Percentiles rank a stretch among this genome's conserved stretches.
phyloP scores from a whole-genome alignment of 2,888 invertebrate species.

The Chromoteleia sp. region DNA sequence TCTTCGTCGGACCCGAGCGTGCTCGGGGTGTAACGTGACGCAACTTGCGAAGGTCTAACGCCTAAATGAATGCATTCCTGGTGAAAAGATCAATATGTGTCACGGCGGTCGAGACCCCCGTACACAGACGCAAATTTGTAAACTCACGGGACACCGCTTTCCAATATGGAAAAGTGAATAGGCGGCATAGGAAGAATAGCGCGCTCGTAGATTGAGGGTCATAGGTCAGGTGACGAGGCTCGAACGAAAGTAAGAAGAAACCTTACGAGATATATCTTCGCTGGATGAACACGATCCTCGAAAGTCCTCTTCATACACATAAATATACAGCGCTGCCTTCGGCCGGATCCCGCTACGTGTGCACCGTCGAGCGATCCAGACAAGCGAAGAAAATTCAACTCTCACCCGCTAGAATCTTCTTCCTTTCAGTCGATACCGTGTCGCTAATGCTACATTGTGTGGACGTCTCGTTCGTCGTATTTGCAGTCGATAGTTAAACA shows the following conservation, averaged over 20 bases:
- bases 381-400: slow-evolving; percentile 60
- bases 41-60: slow-evolving; percentile 37
- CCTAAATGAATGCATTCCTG: slow-evolving; percentile 55
- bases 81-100: slow-evolving; percentile 62
- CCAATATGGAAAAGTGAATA: slow-evolving; percentile 69
- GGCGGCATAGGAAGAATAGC: slow-evolving; percentile 70
- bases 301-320: slow-evolving; percentile 70
- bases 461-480: background rate
- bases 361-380: slow-evolving; percentile 46
- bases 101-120: slow-evolving; percentile 27
- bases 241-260: slow-evolving; percentile 72
- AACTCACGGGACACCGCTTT: slow-evolving; percentile 62
- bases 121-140: slow-evolving; percentile 62
- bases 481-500: slow-evolving; percentile 35
- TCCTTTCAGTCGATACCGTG: slow-evolving; percentile 52
- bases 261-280: slow-evolving; percentile 69
- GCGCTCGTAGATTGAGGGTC: slow-evolving; percentile 69
- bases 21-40: slow-evolving; percentile 24
- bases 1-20: slow-evolving; percentile 1
- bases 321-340: slow-evolving; percentile 63
- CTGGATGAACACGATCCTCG: slow-evolving; percentile 70
- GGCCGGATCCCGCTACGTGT: slow-evolving; percentile 34
- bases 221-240: slow-evolving; percentile 68
- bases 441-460: slow-evolving; percentile 49
- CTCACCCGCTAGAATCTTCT: slow-evolving; percentile 66